A percentile compares a stretch with the other conserved stretches of the same genome.
phyloP scores from a whole-genome alignment of 2,797 vertebrate species.

The Scolopax rusticola region DNA sequence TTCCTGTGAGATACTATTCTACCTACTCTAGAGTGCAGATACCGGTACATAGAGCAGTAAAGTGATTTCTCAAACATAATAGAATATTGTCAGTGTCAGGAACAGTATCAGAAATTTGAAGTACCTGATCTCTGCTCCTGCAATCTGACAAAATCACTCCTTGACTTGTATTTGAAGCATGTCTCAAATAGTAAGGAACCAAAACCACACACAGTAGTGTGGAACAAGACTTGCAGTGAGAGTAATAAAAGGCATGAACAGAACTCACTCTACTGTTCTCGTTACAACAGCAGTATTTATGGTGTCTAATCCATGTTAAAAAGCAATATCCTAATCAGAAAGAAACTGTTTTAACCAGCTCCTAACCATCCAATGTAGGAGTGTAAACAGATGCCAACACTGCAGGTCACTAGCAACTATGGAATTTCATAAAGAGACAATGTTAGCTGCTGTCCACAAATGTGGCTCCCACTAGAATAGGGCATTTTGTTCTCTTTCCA shows the following conservation, averaged over 20 bases:
- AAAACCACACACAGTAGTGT: not conserved
- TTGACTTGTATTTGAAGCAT: not conserved
- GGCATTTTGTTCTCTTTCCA: constrained; percentile 63
- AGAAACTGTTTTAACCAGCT: constrained; percentile 21
- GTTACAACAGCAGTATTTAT: not conserved
- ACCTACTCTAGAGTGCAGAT: not conserved
- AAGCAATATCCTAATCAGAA: not conserved
- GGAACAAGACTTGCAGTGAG: not conserved
- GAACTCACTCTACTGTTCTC: not conserved
- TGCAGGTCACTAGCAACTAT: constrained; percentile 34
- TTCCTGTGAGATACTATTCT: not conserved
- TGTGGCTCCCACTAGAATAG: constrained; percentile 66
- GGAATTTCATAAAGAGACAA: constrained; percentile 46
- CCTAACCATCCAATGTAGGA: not conserved
- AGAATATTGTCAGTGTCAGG: not conserved
- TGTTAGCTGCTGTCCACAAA: constrained; percentile 65
- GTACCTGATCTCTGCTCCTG: not conserved
- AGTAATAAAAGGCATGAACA: not conserved
- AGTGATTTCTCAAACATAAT: not conserved
- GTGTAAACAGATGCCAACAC: constrained; percentile 8
- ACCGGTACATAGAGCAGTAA: not conserved
- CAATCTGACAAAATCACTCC: not conserved
- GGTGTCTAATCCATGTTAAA: not conserved
- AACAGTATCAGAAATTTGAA: not conserved
- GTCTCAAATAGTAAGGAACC: not conserved